phyloP scores from a whole-genome alignment of 2,888 invertebrate species.

The Ochropleura plecta region DNA sequence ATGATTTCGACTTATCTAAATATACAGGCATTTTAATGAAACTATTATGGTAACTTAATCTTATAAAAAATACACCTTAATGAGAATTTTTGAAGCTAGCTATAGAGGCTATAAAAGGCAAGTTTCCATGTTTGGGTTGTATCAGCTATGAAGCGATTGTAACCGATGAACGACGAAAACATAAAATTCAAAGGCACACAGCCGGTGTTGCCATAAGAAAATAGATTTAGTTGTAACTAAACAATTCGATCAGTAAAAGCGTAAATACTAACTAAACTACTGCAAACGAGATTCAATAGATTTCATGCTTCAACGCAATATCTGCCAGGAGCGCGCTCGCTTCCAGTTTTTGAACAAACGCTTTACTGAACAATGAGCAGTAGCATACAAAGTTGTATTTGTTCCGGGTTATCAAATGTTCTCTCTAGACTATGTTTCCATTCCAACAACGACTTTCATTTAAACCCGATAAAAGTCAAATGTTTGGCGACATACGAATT shows the following conservation, averaged over 20 bases:
- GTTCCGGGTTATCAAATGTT: constrained; percentile 35
- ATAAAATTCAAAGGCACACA: neutral
- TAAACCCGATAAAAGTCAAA: constrained; percentile 50
- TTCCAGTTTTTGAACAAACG: constrained; percentile 29
- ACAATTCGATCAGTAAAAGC: constrained; percentile 1
- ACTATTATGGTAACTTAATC: neutral
- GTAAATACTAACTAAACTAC: neutral
- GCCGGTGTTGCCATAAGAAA: neutral
- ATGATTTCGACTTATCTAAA: neutral
- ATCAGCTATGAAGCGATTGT: neutral
- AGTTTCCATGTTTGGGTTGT: neutral
- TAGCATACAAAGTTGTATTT: constrained; percentile 13
- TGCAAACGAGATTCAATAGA: constrained; percentile 16
- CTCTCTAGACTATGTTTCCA: constrained; percentile 25
- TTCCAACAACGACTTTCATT: constrained; percentile 56
- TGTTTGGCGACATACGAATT: constrained; percentile 41
- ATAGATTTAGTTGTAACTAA: neutral
- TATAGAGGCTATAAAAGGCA: neutral
- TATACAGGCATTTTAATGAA: neutral
- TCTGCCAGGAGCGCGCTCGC: constrained; percentile 16
- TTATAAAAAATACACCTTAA: too few species aligned
- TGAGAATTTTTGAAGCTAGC: neutral
- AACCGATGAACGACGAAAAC: neutral
- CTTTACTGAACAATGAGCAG: constrained; percentile 18
- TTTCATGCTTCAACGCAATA: constrained; percentile 7